phyloP scores from a whole-genome alignment of 2,888 invertebrate genomes.

The Acronicta aceris region DNA sequence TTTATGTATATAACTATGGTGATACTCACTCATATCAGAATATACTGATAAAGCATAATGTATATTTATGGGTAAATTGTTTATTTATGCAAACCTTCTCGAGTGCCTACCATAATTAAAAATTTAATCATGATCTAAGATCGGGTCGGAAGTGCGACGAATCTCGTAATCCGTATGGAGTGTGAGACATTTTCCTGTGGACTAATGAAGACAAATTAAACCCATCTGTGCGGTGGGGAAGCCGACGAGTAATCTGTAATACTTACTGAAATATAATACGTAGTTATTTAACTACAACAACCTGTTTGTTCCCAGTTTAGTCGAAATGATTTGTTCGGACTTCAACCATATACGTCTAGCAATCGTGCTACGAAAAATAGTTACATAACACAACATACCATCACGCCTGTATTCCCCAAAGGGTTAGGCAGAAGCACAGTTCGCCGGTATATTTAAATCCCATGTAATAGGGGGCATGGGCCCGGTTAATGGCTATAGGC shows the following conservation, averaged over 20 bases:
- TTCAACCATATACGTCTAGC: no score
- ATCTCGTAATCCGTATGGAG: constrained; percentile 59
- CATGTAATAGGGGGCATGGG: no score
- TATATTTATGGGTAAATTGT: not conserved
- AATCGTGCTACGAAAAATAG: no score
- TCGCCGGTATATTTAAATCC: no score
- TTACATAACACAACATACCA: no score
- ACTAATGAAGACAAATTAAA: constrained; percentile 85
- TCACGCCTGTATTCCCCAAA: no score
- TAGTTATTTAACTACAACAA: not conserved
- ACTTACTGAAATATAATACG: not conserved
- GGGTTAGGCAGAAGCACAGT: no score
- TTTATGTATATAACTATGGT: no score
- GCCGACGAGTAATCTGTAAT: constrained; percentile 42
- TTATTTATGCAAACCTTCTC: no score
- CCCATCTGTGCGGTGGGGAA: constrained; percentile 53
- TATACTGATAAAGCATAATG: constrained; percentile 2
- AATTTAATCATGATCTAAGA: constrained; percentile 38
- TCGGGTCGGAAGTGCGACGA: constrained; percentile 40
- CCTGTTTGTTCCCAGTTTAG: no score
- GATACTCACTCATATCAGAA: constrained; percentile 17
- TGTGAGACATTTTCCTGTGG: constrained; percentile 56
- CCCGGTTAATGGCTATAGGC: no score
- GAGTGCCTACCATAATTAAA: constrained; percentile 12
- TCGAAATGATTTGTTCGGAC: no score